phyloP scores from a whole-genome alignment of 1,140 invertebrate genomes.

The Bombus fervidus region DNA sequence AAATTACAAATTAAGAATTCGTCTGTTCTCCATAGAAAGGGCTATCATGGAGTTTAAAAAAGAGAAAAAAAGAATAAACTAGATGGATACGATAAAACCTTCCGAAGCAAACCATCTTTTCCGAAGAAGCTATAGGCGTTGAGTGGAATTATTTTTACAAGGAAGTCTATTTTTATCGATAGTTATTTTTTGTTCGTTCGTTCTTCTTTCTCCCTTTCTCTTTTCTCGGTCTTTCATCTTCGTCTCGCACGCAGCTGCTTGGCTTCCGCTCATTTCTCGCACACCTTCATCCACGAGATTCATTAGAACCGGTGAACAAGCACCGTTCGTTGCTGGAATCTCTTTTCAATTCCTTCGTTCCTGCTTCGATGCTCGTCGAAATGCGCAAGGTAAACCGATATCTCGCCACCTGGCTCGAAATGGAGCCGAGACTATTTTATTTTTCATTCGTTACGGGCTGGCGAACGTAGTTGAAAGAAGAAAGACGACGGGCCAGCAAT shows the following conservation, averaged over 20 bases:
- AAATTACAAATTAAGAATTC: slow-evolving; percentile 40
- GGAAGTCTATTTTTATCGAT: slow-evolving; percentile 69
- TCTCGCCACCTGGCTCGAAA: slow-evolving; percentile 22
- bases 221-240: not conserved
- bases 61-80: not conserved
- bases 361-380: not conserved
- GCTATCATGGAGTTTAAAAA: not conserved
- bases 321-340: slow-evolving; percentile 53
- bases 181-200: slow-evolving; percentile 13
- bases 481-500: not conserved
- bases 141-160: slow-evolving; percentile 69
- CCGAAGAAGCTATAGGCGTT: not conserved
- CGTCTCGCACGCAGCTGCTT: not conserved
- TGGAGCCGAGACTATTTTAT: slow-evolving; percentile 46
- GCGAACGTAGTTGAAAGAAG: not conserved
- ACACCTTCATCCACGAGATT: slow-evolving; percentile 47
- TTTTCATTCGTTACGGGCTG: not conserved
- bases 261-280: not conserved
- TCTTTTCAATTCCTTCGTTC: slow-evolving; percentile 1
- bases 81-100: slow-evolving; percentile 1
- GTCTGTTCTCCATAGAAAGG: not conserved
- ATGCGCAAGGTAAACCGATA: slow-evolving; percentile 37
- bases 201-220: too few species aligned
- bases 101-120: slow-evolving; percentile 17
- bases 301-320: slow-evolving; percentile 58